Base-by-base conservation (phyloP, 2,797 vertebrate species). In the Scolopax bukidnonensis region DNA sequence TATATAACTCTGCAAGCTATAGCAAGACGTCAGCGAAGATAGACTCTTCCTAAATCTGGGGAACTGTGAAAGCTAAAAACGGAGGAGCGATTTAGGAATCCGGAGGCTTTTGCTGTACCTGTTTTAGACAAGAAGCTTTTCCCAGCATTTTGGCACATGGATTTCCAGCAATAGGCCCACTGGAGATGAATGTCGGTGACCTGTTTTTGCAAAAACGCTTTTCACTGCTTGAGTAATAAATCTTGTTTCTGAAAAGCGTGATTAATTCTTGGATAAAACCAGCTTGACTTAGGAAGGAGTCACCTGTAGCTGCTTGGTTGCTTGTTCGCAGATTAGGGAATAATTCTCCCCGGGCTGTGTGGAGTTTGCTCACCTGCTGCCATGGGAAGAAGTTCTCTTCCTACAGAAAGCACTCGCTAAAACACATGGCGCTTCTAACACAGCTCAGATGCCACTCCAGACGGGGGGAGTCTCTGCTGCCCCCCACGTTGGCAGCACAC, bases 111-210 rank as follows among this genome's bases (percentile, higher is more conserved):
- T 23, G 1, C 65, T 14, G 0, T 30, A 12, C 45, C 87, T 51
- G 13, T 0, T 25, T 6, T 21, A 11, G 10, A 20, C 8, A 9
- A 40, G 63, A 9, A 27, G 67, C 53, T n/a, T 45, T 28, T 30
- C 4, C 2, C 48, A 6, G 64, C 57, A 0, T 77, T 13, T 0
- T 1, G 32, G 83, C 65, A 13, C 9, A 0, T 4, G 54, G 8
- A 7, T 71, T 81, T 27, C 38, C 65, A 61, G 69, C 57, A 10
- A 0, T 10, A 19, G 53, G 57, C 40, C 53, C 4, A 0, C 51
- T 74, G 10, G 77, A 81, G 59, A 20, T 14, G 25, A 51, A 30
- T 0, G 1, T 69, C 28, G 16, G 0, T 3, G 45, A 53, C 50
- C 86, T 25, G 16, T 23, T 56, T 38, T 17, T 80, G 85, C 43